Evolutionary conservation across 1,140 invertebrate genomes (phyloP).

Genomic region (Drosophila albomicans): DNA sequence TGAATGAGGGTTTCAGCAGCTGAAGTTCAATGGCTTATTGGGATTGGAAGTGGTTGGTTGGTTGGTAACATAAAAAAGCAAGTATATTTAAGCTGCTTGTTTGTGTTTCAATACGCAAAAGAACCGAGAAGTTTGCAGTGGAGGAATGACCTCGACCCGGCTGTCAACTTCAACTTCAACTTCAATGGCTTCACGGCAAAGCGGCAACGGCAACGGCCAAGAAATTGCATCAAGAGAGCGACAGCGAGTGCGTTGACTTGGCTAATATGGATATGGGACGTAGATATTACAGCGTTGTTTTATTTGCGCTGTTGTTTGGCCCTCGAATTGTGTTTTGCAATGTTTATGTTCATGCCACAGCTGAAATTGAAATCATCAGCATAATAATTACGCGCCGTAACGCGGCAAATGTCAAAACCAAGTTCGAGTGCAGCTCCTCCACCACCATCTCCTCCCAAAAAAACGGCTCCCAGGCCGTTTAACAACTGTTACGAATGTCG

Average conservation of each 20-base stretch:
- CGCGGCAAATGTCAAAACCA: constrained; percentile 47
- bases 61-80: too few species aligned
- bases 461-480: constrained; percentile 17
- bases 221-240: too few species aligned
- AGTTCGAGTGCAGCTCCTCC: constrained; percentile 13
- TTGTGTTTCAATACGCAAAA: not conserved
- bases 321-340: constrained; percentile 29
- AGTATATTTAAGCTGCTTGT: too few species aligned
- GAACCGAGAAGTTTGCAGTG: constrained; percentile 8
- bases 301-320: not conserved
- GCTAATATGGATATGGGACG: constrained; percentile 14
- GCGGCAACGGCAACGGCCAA: not conserved
- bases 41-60: not conserved
- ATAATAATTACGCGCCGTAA: constrained; percentile 39
- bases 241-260: constrained; percentile 40
- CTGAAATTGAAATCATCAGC: constrained; percentile 36
- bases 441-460: not conserved
- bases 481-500: constrained; percentile 46
- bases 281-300: too few species aligned
- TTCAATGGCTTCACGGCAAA: constrained; percentile 39
- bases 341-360: constrained; percentile 35
- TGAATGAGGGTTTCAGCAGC: constrained; percentile 13
- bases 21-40: constrained; percentile 21
- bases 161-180: constrained; percentile 6
- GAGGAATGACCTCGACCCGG: constrained; percentile 47